phyloP scores from a whole-genome alignment of 2,888 invertebrate genomes.

The Rhagonycha fulva region DNA sequence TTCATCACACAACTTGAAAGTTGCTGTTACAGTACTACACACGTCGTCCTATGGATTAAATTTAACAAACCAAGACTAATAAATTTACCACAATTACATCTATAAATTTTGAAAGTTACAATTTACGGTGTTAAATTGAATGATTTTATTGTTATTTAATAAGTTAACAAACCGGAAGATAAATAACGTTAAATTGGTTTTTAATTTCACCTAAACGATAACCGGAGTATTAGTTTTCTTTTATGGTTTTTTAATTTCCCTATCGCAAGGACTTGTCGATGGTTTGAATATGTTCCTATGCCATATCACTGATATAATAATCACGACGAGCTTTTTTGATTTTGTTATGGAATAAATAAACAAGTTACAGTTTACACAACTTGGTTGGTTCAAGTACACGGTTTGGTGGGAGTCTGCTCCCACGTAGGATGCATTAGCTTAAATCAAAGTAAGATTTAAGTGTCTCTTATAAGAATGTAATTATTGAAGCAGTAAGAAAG shows the following conservation, averaged over 20 bases:
- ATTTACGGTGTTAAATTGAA: neutral
- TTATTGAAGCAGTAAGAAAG: slow-evolving; percentile 11
- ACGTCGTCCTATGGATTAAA: neutral
- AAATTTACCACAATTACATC: neutral
- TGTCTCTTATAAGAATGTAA: slow-evolving; percentile 1
- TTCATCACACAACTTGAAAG: slow-evolving; percentile 9
- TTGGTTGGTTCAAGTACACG: neutral
- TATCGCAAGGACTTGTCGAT: neutral
- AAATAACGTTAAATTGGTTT: neutral
- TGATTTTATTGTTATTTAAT: neutral
- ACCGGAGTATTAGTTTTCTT: neutral
- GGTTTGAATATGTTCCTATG: too few relatives aligned
- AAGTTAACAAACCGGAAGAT: neutral
- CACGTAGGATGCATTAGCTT: slow-evolving; percentile 12
- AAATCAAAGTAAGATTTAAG: neutral
- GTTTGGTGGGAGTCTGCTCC: slow-evolving; percentile 1
- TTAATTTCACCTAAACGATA: neutral
- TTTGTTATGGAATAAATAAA: neutral
- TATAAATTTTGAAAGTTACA: neutral
- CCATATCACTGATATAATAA: neutral
- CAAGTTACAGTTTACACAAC: slow-evolving; percentile 1
- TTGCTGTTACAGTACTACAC: neutral
- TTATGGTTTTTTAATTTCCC: neutral
- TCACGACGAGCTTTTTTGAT: neutral
- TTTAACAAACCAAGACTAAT: slow-evolving; percentile 3